Evolutionary conservation across 2,797 vertebrate genomes (phyloP), one percentile per base, ranked within the genome.

Genomic region (Microhierax caerulescens): DNA sequence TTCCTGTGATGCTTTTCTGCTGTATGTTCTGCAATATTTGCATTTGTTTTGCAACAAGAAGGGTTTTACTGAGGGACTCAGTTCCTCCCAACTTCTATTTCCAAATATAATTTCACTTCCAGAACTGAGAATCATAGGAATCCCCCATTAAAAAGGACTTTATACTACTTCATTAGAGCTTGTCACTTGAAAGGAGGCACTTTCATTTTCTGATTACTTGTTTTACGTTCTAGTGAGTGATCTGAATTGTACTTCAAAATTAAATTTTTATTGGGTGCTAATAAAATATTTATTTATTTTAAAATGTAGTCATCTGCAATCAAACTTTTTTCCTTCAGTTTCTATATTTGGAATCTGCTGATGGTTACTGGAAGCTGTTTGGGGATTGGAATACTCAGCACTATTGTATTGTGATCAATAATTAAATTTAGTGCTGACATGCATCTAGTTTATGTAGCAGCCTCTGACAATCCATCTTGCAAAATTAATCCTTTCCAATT

Each of bases 351-450:
- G 98, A 98, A 98, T 98, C 90, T 98, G 98, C 98, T 99, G 98
- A 99, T 98, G 98, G 98, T 98, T 98, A 98, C 98, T 98, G 98
- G 98, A 98, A 98, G 97, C 97, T 98, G 98, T 98, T 98, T 98
- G 90, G 97, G 97, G 97, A 98, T 98, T 98, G 97, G 97, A 98
- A 98, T 98, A 98, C 98, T 99, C 99, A 99, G 99, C 98, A 99
- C 97, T 99, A 99, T 99, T 98, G 99, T 99, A 99, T 99, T 98
- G 98, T 98, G 98, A 99, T 99, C 99, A 98, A 99, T 99, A 98
- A 98, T 99, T 99, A 98, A 98, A 98, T 98, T 99, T 98, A 99
- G 98, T 98, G 99, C 98, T 99, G 98, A 99, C 98, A 99, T 97
- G 98, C 98, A 98, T 98, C 98, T 98, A 97, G 98, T 98, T 98